A percentile compares a stretch with the other conserved stretches of the same genome.
Evolutionary conservation across 2,797 vertebrate genomes (phyloP).

Genomic region (Xiphorhynchus erythropygius): DNA sequence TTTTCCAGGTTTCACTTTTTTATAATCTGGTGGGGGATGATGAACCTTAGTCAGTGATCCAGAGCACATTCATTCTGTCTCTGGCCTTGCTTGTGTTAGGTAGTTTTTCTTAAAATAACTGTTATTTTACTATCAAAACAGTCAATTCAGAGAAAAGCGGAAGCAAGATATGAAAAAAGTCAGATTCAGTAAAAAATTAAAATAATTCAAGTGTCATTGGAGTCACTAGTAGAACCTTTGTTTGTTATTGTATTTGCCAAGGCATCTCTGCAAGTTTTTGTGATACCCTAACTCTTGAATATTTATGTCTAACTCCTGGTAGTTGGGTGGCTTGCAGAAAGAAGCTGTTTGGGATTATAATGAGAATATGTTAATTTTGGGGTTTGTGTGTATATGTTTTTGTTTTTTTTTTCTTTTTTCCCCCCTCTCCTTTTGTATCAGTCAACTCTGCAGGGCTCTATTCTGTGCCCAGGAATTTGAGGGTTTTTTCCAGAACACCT

Average conservation of each 20-base stretch:
- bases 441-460: not conserved
- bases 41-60: not conserved
- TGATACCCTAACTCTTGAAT: not conserved
- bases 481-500: accelerated
- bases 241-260: not conserved
- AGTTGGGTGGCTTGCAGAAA: not conserved
- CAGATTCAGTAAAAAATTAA: not conserved
- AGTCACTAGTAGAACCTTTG: not conserved
- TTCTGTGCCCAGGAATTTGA: not conserved
- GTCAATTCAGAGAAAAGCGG: not conserved
- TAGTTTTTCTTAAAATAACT: not conserved
- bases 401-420: accelerated
- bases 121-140: not conserved
- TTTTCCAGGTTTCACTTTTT: not conserved
- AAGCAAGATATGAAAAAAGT: not conserved
- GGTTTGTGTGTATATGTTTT: accelerated
- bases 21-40: not conserved
- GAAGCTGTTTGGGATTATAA: not conserved
- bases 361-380: not conserved
- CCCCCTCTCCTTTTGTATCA: not conserved
- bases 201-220: not conserved
- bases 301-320: not conserved
- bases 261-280: not conserved
- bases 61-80: not conserved
- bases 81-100: not conserved